These are phyloP conservation scores for Telmatherina bonti DNA, from an alignment of 2,797 vertebrate species.

Conservation along the genomic window DNA sequence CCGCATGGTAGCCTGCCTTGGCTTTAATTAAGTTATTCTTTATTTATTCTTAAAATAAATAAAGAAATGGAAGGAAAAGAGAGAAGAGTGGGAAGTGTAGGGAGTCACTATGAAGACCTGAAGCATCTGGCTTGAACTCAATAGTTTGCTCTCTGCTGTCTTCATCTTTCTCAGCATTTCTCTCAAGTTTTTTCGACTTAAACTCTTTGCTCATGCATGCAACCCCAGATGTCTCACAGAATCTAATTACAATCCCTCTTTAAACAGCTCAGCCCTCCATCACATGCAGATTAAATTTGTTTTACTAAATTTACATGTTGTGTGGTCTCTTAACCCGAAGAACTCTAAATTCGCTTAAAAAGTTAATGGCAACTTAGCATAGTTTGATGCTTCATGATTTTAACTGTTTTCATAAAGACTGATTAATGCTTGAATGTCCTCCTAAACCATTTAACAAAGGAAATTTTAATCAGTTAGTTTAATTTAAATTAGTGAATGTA, in stretches of 20 bases:
- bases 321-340: constrained; percentile 1
- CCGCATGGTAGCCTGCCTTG: constrained; percentile 77
- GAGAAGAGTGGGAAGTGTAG: constrained; percentile 76
- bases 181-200: constrained; percentile 29
- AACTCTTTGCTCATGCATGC: constrained; percentile 6
- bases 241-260: constrained; percentile 41
- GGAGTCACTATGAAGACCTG: constrained; percentile 86
- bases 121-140: constrained; percentile 85
- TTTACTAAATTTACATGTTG: constrained; percentile 6
- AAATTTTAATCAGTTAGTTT: background rate
- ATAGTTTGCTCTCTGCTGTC: constrained; percentile 77
- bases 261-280: constrained; percentile 33
- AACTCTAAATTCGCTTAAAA: background rate
- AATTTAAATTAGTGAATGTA: background rate
- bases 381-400: background rate
- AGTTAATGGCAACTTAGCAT: background rate
- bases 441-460: background rate
- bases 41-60: constrained; percentile 84
- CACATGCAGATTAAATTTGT: constrained; percentile 18
- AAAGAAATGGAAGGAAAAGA: constrained; percentile 77
- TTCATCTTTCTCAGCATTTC: constrained; percentile 50
- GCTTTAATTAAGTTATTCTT: constrained; percentile 88
- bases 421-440: background rate
- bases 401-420: background rate
- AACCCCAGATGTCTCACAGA: constrained; percentile 26